phyloP scores from a whole-genome alignment of 2,888 invertebrate species.

The Macrosoma leucophasiata region DNA sequence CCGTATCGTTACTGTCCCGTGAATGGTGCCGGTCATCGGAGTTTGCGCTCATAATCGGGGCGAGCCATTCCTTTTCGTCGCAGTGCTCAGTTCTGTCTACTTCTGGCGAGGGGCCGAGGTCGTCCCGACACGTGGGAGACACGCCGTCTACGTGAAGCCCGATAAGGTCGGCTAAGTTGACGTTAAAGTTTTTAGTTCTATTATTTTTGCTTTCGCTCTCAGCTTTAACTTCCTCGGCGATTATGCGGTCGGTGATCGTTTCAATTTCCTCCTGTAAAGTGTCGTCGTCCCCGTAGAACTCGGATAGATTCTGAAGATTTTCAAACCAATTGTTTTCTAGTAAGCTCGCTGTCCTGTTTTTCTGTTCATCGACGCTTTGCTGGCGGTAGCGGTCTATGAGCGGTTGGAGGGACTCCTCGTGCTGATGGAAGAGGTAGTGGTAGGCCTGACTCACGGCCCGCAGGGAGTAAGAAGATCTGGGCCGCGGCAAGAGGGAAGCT shows the following conservation, averaged over 20 bases:
- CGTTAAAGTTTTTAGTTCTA: slow-evolving; percentile 51
- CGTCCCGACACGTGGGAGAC: slow-evolving; percentile 45
- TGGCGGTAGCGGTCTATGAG: slow-evolving; percentile 56
- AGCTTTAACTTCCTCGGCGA: slow-evolving; percentile 43
- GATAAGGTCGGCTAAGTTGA: slow-evolving; percentile 60
- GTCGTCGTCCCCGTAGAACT: slow-evolving; percentile 70
- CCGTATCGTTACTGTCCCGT: slow-evolving; percentile 33
- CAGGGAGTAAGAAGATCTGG: slow-evolving; percentile 54
- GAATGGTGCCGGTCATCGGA: slow-evolving; percentile 46
- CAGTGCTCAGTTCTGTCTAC: slow-evolving; percentile 43
- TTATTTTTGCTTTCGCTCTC: slow-evolving; percentile 33
- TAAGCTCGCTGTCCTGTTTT: slow-evolving; percentile 39
- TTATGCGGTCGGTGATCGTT: slow-evolving; percentile 50
- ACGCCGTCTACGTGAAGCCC: slow-evolving; percentile 56
- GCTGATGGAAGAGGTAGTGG: slow-evolving; percentile 60
- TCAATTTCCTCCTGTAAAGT: slow-evolving; percentile 51
- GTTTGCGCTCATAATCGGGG: slow-evolving; percentile 61
- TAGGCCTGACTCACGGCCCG: slow-evolving; percentile 61
- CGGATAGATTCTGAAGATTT: slow-evolving; percentile 59
- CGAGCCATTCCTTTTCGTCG: slow-evolving; percentile 68
- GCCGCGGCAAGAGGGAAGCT: slow-evolving; percentile 40
- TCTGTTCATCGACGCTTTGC: slow-evolving; percentile 34
- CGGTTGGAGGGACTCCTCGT: slow-evolving; percentile 64
- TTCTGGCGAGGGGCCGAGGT: slow-evolving; percentile 44
- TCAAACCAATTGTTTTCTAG: slow-evolving; percentile 54